These are phyloP conservation scores for cat (Felis catus) DNA, from an alignment of 2,113 vertebrate species.

Conservation along the genomic window DNA sequence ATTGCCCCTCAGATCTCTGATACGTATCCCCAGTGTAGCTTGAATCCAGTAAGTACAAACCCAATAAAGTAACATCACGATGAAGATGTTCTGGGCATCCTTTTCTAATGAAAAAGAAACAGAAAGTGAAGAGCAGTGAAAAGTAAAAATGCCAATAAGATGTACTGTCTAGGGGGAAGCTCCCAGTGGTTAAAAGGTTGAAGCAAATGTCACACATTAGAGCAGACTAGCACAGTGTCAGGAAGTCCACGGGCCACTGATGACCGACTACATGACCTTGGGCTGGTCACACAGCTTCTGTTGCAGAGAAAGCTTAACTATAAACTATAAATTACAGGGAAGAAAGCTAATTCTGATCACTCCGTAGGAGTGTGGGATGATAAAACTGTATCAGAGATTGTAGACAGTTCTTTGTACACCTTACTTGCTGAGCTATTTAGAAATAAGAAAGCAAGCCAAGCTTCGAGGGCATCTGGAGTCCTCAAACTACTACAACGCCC, in stretches of 20 bases:
- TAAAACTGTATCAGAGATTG: neutral
- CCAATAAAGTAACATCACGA: neutral
- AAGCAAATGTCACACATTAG: neutral
- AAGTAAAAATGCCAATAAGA: neutral
- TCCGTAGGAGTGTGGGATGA: too few species aligned
- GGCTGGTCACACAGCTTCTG: neutral
- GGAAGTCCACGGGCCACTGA: neutral
- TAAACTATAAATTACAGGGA: neutral
- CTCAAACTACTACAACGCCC: neutral
- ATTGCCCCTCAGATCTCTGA: neutral
- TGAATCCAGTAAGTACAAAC: too few species aligned
- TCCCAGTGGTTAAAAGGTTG: neutral
- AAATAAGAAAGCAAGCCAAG: neutral
- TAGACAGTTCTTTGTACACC: neutral
- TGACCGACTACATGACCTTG: neutral
- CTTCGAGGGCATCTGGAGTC: neutral
- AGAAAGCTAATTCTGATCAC: neutral
- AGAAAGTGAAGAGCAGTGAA: neutral
- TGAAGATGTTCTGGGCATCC: neutral
- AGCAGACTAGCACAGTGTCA: neutral
- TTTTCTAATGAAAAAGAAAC: neutral
- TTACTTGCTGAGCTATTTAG: neutral
- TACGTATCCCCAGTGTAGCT: accelerated
- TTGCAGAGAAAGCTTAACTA: neutral
- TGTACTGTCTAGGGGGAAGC: neutral